phyloP scores from a whole-genome alignment of 2,888 invertebrate species.

The Cephus runcator region DNA sequence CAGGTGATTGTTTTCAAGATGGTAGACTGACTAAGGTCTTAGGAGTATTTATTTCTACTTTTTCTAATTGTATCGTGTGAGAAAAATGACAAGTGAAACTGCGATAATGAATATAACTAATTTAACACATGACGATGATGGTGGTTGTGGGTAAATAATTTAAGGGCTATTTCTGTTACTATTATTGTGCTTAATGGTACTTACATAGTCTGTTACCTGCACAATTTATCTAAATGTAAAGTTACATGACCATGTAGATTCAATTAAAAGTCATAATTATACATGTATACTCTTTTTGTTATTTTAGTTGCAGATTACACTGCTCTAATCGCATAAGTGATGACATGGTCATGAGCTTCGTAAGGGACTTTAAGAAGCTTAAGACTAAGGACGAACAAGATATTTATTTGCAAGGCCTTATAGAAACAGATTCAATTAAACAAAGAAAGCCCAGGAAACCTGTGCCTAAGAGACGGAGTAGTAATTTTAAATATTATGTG shows the following conservation, averaged over 20 bases:
- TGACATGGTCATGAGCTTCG: conserved; percentile 3
- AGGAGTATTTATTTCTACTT: neutral
- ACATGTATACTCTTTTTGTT: no score
- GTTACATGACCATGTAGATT: no score
- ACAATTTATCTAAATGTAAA: neutral
- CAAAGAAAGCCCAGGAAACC: neutral
- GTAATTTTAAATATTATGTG: conserved; percentile 8
- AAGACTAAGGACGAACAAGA: conserved; percentile 8
- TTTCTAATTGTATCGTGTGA: neutral
- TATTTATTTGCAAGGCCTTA: conserved; percentile 6
- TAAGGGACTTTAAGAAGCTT: neutral
- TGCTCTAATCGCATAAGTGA: conserved; percentile 3
- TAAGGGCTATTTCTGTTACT: neutral
- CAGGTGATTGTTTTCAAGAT: conserved; percentile 2
- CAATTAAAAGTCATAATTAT: no score
- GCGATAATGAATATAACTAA: neutral
- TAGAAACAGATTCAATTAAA: neutral
- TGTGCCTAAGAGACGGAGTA: neutral
- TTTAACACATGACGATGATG: neutral
- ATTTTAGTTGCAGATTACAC: conserved; percentile 3
- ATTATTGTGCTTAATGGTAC: neutral
- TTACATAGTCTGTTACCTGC: neutral
- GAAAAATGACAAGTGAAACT: neutral
- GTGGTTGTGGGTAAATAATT: conserved; percentile 1
- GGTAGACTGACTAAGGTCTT: neutral